Evolutionary conservation across 1,140 invertebrate genomes (phyloP), one percentile per base, ranked within the genome.

Genomic region (Aleiodes sp.): DNA sequence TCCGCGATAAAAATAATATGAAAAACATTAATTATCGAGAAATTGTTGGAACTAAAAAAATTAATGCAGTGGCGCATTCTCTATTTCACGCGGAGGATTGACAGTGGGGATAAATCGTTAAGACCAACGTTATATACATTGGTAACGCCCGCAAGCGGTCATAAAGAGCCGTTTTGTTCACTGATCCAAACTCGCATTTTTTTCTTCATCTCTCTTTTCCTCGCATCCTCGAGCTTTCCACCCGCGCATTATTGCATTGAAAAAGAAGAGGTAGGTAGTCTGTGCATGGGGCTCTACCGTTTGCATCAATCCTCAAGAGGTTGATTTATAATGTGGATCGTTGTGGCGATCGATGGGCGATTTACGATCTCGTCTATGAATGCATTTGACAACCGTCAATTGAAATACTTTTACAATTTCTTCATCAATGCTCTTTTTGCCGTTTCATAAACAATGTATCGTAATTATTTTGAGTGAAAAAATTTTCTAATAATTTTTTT

Each of bases 91-190:
- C 68, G 61, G 37, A 63, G n/a, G 39, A 65, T 31, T 52, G 63
- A 43, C 39, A 56, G 7, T 28, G n/a, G 63, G 41, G 63, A 24
- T 43, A 31, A 62, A 65, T 52, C 29, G 12, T 52, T 12, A 10
- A 12, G 28, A 29, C 24, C 56, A 59, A 31, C 29, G 10, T 33
- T 31, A 59, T 52, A 24, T 52, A 24, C 46, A 52, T 14, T n/a
- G 57, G 37, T 35, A 68, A 61, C 56, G 65, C 65, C 65, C 26
- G 56, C 41, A 29, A 60, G 65, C 56, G 63, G 41, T 73, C 68
- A 73, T 73, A 73, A 73, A 73, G 67, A 72, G 52, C 57, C 64
- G 67, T 73, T 73, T 73, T 73, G 67, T 73, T 73, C 71, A 62
- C 59, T 62, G 66, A 35, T 37, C 26, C 28, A 4, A 29, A 59